phyloP scores from a whole-genome alignment of 2,113 vertebrate genomes.

The Telmatochromis sp. region DNA sequence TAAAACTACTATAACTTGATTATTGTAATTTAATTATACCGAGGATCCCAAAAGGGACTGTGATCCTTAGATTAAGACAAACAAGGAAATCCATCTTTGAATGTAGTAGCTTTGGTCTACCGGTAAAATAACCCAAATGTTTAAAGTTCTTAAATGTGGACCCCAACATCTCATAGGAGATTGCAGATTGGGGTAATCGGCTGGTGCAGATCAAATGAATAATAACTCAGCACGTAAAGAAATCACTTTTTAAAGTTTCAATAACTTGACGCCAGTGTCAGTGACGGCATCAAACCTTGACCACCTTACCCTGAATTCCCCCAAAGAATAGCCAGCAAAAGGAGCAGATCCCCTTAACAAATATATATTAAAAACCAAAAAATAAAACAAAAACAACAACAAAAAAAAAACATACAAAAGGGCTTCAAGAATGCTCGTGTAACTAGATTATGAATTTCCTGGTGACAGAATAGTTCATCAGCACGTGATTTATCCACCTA shows the following conservation, averaged over 20 bases:
- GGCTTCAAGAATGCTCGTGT: slow-evolving; percentile 46
- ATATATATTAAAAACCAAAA: neutral
- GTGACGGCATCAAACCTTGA: slow-evolving; percentile 59
- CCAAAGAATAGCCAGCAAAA: slow-evolving; percentile 48
- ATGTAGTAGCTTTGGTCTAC: slow-evolving; percentile 28
- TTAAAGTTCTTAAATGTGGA: neutral
- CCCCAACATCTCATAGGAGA: neutral
- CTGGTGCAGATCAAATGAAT: neutral
- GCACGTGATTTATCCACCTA: slow-evolving; percentile 4
- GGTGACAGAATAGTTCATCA: neutral
- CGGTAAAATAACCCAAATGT: neutral
- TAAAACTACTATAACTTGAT: neutral
- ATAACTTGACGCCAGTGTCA: neutral
- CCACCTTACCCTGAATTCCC: slow-evolving; percentile 58
- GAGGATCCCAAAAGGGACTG: neutral
- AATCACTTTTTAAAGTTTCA: neutral
- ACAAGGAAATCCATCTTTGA: neutral
- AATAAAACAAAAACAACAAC: neutral
- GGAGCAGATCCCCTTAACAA: slow-evolving; percentile 33
- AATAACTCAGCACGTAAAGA: neutral
- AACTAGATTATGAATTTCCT: slow-evolving; percentile 18
- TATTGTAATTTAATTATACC: neutral
- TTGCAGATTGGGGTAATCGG: neutral
- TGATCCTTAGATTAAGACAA: neutral
- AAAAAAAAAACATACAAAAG: neutral